phyloP scores from a whole-genome alignment of 2,888 invertebrate genomes.

The Coleophora flavipennella region DNA sequence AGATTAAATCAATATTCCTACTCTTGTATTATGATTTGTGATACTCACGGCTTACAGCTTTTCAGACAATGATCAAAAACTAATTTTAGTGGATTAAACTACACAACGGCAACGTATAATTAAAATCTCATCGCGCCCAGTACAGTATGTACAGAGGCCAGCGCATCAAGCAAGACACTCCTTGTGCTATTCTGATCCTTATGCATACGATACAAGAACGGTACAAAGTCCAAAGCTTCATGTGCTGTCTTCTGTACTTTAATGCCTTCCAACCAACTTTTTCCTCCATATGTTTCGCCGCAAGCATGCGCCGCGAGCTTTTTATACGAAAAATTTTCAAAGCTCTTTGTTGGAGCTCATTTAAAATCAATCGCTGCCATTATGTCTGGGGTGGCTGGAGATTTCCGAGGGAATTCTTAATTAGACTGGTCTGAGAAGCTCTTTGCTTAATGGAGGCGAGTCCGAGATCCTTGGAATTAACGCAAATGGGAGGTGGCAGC shows the following conservation, averaged over 20 bases:
- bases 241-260: no score
- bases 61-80: no score
- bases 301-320: slow-evolving; percentile 7
- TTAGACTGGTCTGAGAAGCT: slow-evolving; percentile 61
- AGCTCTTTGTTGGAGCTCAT: slow-evolving; percentile 55
- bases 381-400: slow-evolving; percentile 46
- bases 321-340: slow-evolving; percentile 43
- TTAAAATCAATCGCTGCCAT: slow-evolving; percentile 68
- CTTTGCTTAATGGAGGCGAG: slow-evolving; percentile 62
- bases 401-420: slow-evolving; percentile 68
- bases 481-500: slow-evolving; percentile 43
- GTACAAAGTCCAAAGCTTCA: no score
- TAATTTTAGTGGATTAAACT: no score
- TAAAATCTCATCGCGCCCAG: slow-evolving; percentile 21
- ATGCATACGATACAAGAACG: no score
- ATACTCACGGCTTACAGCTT: no score
- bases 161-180: no score
- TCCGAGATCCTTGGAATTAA: slow-evolving; percentile 50
- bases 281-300: slow-evolving; percentile 22
- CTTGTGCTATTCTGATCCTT: no score
- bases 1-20: no score
- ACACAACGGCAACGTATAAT: slow-evolving; percentile 12
- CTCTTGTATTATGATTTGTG: no score
- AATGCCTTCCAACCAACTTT: slow-evolving; percentile 14
- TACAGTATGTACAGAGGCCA: no score